Base-by-base conservation (phyloP, 2,113 vertebrate genomes). In the Pogona vitticeps region DNA sequence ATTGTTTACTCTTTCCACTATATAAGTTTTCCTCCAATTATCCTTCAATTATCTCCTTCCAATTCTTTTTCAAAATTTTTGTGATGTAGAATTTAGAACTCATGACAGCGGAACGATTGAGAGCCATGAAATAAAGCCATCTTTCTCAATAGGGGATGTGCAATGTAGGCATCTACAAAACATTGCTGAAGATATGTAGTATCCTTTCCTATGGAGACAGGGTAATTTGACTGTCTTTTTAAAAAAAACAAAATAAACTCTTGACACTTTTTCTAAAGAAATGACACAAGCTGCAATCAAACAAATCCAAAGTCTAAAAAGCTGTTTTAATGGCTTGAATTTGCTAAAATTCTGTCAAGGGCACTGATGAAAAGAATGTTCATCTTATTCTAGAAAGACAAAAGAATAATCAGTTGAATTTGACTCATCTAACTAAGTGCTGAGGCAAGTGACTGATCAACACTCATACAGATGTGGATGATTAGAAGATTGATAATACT, bases 51-150 rank as follows among this genome's bases (percentile, higher is more conserved):
- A 61, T 63, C 77, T 73, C 38, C 2, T 14, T 28, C 73, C 18
- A 61, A 68, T 77, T 77, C 40, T 85, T 38, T 77, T 31, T 23
- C 83, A 83, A 89, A 94, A 96, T 96, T 96, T n/a, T 96, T 96
- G 96, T 95, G 95, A 94, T 96, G 96, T 96, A 95, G 96, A 96
- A 96, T 96, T 96, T 96, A 97, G 95, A 95, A 95, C 92, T 92
- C 84, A 80, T 92, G 95, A 94, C 96, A 97, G 95, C 95, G 95
- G 94, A 95, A 96, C 95, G 94, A 95, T 86, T 94, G 95, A 96
- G 95, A 94, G 94, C 94, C 85, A 83, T 94, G 95, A 96, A 97
- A 96, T 96, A 95, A 97, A 97, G 96, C 95, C 80, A 96, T 93
- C 95, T 97, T 96, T 95, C 96, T 97, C 95, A 96, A 95, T 95